Percentiles rank a stretch among this genome's conserved stretches.
Conservation (phyloP, 1,140 invertebrate genomes). For the Brachionus manjavacas region DNA sequence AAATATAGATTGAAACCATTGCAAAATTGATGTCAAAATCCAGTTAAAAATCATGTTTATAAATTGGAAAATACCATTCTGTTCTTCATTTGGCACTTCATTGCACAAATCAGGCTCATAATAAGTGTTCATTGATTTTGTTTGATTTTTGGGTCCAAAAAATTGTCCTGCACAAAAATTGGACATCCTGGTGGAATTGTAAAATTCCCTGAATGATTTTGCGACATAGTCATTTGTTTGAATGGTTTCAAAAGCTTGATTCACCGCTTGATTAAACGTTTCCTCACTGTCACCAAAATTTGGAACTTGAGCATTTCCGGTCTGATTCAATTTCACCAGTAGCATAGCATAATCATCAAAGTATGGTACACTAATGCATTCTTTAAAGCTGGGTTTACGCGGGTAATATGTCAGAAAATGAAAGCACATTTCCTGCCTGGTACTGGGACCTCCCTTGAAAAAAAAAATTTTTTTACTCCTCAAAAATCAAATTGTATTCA, state of each 20-base stretch:
- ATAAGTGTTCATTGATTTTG: neutral
- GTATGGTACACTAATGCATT: neutral
- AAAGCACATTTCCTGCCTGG: constrained; percentile 23
- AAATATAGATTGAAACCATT: neutral
- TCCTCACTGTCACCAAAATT: neutral
- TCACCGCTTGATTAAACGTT: neutral
- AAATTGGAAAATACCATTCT: neutral
- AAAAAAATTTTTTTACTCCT: neutral
- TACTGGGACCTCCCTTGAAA: neutral
- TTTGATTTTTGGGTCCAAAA: neutral
- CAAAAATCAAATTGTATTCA: neutral
- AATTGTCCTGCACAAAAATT: neutral
- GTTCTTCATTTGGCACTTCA: neutral
- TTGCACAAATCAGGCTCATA: neutral
- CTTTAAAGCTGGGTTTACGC: neutral
- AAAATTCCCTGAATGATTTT: neutral
- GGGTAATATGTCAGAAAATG: constrained; percentile 21
- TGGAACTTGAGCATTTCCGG: neutral
- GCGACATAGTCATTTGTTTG: neutral
- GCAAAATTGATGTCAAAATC: neutral
- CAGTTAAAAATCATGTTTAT: neutral
- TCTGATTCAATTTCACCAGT: neutral
- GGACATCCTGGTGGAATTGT: neutral
- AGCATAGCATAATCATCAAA: neutral
- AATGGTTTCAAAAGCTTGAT: neutral